These are phyloP conservation scores for Aphelenchoides avenae DNA, from an alignment of 1,140 invertebrate species.

Conservation along the genomic window DNA sequence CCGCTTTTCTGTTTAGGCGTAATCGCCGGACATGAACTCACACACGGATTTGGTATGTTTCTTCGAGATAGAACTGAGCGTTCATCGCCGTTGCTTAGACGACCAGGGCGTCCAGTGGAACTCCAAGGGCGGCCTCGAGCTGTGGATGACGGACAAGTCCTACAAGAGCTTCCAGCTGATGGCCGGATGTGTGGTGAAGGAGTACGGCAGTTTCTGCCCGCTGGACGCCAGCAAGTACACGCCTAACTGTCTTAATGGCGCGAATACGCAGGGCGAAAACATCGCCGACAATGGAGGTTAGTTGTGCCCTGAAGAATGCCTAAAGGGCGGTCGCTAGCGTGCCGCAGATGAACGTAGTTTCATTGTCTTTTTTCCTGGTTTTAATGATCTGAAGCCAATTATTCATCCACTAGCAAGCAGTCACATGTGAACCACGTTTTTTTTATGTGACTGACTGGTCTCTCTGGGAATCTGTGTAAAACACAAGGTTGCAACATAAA, in stretches of 20 bases:
- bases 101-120: conserved; percentile 51
- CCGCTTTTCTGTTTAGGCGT: no score
- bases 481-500: no score
- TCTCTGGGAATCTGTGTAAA: no score
- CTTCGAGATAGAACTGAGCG: background rate
- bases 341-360: no score
- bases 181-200: conserved; percentile 25
- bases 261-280: conserved; percentile 62
- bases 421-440: no score
- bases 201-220: conserved; percentile 23
- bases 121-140: conserved; percentile 15
- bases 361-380: no score
- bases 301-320: background rate
- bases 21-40: conserved; percentile 66
- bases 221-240: conserved; percentile 38
- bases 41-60: conserved; percentile 62
- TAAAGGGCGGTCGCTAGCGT: no score
- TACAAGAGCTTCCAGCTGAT: conserved; percentile 21
- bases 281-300: conserved; percentile 62
- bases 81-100: conserved; percentile 21
- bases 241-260: no score
- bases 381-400: no score
- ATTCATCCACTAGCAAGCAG: no score
- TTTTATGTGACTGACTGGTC: no score
- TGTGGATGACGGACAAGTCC: conserved; percentile 38